Base-by-base conservation (phyloP, 2,888 invertebrate genomes). In the Synergus gifuensis region DNA sequence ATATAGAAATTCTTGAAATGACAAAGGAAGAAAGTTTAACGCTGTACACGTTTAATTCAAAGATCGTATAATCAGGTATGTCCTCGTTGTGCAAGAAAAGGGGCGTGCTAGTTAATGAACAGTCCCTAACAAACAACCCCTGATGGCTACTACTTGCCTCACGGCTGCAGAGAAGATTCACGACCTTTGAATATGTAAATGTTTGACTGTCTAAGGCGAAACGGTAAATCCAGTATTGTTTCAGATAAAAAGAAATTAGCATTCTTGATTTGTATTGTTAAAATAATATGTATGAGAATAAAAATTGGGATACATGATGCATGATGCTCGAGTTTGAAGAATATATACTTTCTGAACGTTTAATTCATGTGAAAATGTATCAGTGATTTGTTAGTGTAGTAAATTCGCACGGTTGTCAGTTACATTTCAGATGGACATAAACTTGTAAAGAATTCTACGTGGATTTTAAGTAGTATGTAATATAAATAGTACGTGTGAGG, bases 151-250 rank as follows among this genome's bases (percentile, higher is more conserved):
- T 28, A 28, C 28, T 28, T 28, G 28, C 28, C 28, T 28, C 28
- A 28, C 28, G 81, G 78, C 83, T 84, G 82, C 83, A 86, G 83
- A 82, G 84, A 86, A 87, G 87, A 89, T 88, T 87, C 87, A 87
- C 87, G 85, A 83, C 86, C 86, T 87, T 87, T 88, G 88, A 88
- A 89, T 89, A 89, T 89, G 88, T 88, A 88, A 88, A 89, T 87
- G 78, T 84, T 81, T 82, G 85, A 83, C 86, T 86, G 86, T 85
- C 86, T 88, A 86, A 88, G 87, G 88, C 86, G 83, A 66, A 84
- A 84, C 86, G 86, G 85, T 85, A 85, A 86, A 85, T 85, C 84
- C 84, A 85, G 84, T 85, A 83, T 81, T 82, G 82, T 28, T 73
- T 73, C 28, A 22, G 60, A 60, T 8, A 12, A 28, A 28, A 62